Conservation (phyloP, 2,113 vertebrate species). For the Ranitomeya imitator region DNA sequence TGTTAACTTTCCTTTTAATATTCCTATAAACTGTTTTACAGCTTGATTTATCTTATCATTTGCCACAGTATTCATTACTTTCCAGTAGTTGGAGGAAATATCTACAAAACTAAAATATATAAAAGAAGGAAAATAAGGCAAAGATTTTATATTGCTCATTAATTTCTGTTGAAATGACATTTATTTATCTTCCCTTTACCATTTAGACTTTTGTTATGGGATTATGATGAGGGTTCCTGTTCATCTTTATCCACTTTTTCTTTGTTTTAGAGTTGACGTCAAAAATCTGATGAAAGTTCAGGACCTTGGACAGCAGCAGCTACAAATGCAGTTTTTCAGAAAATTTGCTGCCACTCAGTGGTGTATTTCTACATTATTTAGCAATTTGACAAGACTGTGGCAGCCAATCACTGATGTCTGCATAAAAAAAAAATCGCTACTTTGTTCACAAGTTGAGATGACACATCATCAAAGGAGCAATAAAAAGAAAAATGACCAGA, state of each 20-base stretch:
- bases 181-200: background rate
- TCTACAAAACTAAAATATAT: constrained; percentile 21
- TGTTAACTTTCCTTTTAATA: constrained; percentile 47
- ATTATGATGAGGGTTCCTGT: background rate
- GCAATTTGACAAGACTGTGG: no score
- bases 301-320: background rate
- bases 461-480: no score
- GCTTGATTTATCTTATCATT: constrained; percentile 48
- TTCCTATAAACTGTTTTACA: constrained; percentile 35
- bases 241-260: background rate
- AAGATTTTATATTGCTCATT: constrained; percentile 18
- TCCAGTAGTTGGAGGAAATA: constrained; percentile 37
- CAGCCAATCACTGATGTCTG: no score
- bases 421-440: no score
- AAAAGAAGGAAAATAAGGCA: constrained; percentile 17
- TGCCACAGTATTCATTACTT: constrained; percentile 44
- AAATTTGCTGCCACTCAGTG: no score
- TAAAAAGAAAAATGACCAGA: no score
- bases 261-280: background rate
- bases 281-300: background rate
- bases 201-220: constrained; percentile 6
- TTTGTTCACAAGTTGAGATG: no score
- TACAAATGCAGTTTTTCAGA: no score
- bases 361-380: no score
- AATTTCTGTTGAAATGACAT: background rate